Percentiles rank a stretch among this genome's conserved stretches.
Evolutionary conservation across 1,140 invertebrate genomes (phyloP).

Genomic region (Trichonephila clavipes): DNA sequence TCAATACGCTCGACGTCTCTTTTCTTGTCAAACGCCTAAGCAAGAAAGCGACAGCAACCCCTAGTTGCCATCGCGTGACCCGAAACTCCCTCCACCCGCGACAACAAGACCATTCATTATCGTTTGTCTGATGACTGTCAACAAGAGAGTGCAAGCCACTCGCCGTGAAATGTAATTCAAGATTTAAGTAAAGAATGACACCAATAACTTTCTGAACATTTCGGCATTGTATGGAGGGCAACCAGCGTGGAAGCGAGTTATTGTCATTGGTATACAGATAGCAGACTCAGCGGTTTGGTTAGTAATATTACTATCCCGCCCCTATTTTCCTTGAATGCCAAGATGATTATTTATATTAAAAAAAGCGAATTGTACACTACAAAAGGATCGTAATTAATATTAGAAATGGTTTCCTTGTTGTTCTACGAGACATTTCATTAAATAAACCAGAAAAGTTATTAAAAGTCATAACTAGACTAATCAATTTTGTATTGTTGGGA

Average conservation of each 20-base stretch:
- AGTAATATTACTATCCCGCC: neutral
- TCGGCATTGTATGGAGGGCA: neutral
- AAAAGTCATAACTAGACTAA: no score
- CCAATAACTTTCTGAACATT: neutral
- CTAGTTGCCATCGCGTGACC: constrained; percentile 30
- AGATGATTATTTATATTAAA: no score
- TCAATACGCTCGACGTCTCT: constrained; percentile 9
- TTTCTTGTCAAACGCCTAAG: neutral
- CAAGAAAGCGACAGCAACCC: constrained; percentile 3
- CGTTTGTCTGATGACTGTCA: constrained; percentile 36
- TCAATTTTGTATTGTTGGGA: no score
- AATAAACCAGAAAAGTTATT: no score
- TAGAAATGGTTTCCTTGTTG: no score
- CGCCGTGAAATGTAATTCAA: neutral
- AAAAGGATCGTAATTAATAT: no score
- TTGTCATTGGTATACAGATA: neutral
- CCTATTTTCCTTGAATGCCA: neutral
- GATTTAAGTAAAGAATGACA: constrained; percentile 19
- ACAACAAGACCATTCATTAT: constrained; percentile 11
- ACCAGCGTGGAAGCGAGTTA: neutral
- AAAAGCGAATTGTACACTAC: no score
- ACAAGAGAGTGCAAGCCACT: neutral
- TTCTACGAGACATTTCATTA: no score
- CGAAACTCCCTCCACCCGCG: neutral
- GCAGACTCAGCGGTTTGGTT: neutral